Base-by-base conservation (phyloP, 1,140 invertebrate species). In the Lerema accius region DNA sequence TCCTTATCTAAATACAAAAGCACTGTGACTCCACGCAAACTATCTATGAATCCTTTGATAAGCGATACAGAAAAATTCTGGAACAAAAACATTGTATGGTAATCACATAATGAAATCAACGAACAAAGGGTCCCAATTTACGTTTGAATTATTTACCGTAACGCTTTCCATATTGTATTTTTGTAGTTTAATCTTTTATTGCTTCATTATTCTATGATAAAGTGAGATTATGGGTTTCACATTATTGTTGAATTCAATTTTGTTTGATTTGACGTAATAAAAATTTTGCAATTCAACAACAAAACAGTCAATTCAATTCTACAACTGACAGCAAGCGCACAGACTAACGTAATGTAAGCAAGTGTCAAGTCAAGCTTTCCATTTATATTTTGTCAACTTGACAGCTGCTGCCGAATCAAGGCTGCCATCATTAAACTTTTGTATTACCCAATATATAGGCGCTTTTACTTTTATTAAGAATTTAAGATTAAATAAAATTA, bases 1-100 rank as follows among this genome's bases (percentile, higher is more conserved):
- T 93, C 93, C 84, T 94, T 94, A 79, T 95, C 94, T 84, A 95
- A 91, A 82, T 94, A 94, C 83, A 95, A 94, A 71, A 95, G 84
- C 40, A 94, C 92, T 46, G 94, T 84, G 61, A 93, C 93, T 62
- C 95, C 95, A 70, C 92, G 93, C 43, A 95, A 88, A 84, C 95
- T 95, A 82, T 95, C 95, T 55, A 93, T 82, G 69, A 94, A 92
- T 0, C 95, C 95, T 80, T 92, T 92, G 53, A 92, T 91, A 67
- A 95, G 85, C 35, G 94, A 94, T 73, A 92, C 83, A 35, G 92
- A 81, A 80, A 95, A 93, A 78, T 92, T 92, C 94, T 95, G 79
- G 61, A 93, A 92, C 66, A 81, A 76, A 70, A 80, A 79, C 65
- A 71, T 68, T 55, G 5, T 32, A 32, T 7, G 28, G 46, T 13